These are phyloP conservation scores for Osmerus mordax DNA, from an alignment of 2,113 vertebrate genomes.

Conservation along the genomic window DNA sequence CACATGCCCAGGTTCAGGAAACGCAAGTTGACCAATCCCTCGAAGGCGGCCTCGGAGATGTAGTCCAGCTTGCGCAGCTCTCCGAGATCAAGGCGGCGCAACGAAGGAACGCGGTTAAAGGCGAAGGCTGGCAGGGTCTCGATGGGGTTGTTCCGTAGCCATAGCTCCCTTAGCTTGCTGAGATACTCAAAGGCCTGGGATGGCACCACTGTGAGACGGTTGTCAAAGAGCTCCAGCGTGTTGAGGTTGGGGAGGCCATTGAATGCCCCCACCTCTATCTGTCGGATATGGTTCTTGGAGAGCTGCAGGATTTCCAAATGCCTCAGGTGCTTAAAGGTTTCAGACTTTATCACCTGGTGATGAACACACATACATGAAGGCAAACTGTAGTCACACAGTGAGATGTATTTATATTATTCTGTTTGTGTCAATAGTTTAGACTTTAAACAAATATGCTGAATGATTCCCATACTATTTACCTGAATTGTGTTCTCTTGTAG, in stretches of 20 bases:
- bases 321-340: constrained; percentile 93
- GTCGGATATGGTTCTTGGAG: constrained; percentile 90
- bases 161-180: constrained; percentile 92
- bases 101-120: constrained; percentile 93
- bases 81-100: constrained; percentile 88
- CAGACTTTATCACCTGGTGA: constrained; percentile 85
- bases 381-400: constrained; percentile 26
- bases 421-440: neutral
- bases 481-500: constrained; percentile 94
- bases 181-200: constrained; percentile 96
- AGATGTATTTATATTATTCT: constrained; percentile 16
- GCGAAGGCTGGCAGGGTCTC: constrained; percentile 93
- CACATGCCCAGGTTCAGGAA: constrained; percentile 98
- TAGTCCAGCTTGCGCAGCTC: constrained; percentile 92
- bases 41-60: constrained; percentile 94
- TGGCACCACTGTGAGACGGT: constrained; percentile 90
- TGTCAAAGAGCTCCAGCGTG: constrained; percentile 95
- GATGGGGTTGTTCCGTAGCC: constrained; percentile 95
- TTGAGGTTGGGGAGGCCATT: constrained; percentile 96
- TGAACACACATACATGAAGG: constrained; percentile 32
- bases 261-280: constrained; percentile 96
- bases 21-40: constrained; percentile 89
- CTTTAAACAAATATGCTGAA: neutral
- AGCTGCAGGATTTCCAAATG: constrained; percentile 97
- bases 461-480: constrained; percentile 46